Evolutionary conservation across 1,140 invertebrate genomes (phyloP).

Genomic region (Scaptomyza graminum): DNA sequence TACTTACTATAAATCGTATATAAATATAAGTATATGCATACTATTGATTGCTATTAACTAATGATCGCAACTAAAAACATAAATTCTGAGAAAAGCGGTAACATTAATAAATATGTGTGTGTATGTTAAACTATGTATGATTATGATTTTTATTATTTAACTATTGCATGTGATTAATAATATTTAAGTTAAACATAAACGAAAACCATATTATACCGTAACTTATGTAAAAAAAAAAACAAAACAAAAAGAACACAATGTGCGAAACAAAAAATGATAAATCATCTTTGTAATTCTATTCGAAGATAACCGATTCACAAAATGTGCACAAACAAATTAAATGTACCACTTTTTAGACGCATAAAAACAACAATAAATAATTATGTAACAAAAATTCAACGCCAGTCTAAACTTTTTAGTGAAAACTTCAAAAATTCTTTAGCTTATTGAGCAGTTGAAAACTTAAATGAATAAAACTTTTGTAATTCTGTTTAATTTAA

Average conservation of each 20-base stretch:
- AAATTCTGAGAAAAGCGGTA: not conserved
- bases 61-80: conserved; percentile 6
- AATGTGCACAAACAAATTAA: conserved; percentile 70
- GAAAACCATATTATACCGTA: conserved; percentile 76
- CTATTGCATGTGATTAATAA: conserved; percentile 83
- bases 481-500: conserved; percentile 65
- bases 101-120: conserved; percentile 34
- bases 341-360: conserved; percentile 79
- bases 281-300: conserved; percentile 30
- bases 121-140: conserved; percentile 74
- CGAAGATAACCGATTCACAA: conserved; percentile 37
- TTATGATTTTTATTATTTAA: conserved; percentile 82
- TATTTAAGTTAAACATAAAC: conserved; percentile 81
- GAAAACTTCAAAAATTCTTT: conserved; percentile 34
- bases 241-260: conserved; percentile 31
- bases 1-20: conserved; percentile 41
- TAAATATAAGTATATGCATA: conserved; percentile 18
- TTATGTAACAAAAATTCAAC: conserved; percentile 65
- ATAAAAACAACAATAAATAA: conserved; percentile 67
- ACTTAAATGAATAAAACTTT: conserved; percentile 24
- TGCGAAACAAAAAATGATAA: conserved; percentile 16
- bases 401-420: conserved; percentile 61
- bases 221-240: conserved; percentile 71
- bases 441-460: conserved; percentile 39
- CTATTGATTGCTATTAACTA: conserved; percentile 34